These are phyloP conservation scores for Siniperca chuatsi DNA, from an alignment of 2,113 vertebrate species.

Conservation along the genomic window DNA sequence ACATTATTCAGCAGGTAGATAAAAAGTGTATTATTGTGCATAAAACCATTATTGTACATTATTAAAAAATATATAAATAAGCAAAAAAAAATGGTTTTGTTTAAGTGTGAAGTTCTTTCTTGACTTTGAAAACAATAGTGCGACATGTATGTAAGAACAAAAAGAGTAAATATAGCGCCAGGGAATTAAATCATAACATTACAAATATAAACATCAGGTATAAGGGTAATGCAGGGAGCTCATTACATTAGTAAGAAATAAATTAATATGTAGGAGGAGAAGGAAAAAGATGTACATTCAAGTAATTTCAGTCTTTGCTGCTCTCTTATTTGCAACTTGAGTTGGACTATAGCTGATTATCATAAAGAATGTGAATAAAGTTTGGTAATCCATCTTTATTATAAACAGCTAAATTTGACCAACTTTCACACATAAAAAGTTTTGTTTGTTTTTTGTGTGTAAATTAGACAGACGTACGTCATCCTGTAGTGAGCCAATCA, in stretches of 20 bases:
- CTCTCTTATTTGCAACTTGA: not conserved
- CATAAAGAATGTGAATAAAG: not conserved
- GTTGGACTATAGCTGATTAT: not conserved
- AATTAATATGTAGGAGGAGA: not conserved
- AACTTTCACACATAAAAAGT: not conserved
- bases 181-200: not conserved
- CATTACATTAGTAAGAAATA: not conserved
- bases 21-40: not conserved
- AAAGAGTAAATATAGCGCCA: not conserved
- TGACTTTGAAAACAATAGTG: not conserved
- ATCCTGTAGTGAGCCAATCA: constrained; percentile 55
- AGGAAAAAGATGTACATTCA: not conserved
- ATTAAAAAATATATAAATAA: not conserved
- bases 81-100: not conserved
- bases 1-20: not conserved
- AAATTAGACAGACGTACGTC: constrained; percentile 8
- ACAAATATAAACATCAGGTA: not conserved
- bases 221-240: not conserved
- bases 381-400: not conserved
- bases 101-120: not conserved
- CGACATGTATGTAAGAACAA: not conserved
- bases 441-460: not conserved
- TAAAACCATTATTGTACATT: not conserved
- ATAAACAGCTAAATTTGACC: not conserved
- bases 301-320: not conserved